Evolutionary conservation across 1,140 invertebrate genomes (phyloP), one percentile per base, ranked within the genome.

Genomic region (Paraescarpia echinospica): DNA sequence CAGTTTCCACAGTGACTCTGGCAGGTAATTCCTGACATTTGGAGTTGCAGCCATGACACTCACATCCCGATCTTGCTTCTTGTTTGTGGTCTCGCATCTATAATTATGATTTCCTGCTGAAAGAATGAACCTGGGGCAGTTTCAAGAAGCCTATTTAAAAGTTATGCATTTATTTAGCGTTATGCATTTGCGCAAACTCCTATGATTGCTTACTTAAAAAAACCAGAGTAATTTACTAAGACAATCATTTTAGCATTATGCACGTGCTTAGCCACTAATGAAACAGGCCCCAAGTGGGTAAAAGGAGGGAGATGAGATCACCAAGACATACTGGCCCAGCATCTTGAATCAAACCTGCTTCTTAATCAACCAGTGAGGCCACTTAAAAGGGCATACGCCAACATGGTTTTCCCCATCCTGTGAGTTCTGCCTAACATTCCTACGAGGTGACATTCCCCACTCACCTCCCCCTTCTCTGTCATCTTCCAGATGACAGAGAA

Each of bases 401-500:
- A 41, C 41, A 12, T 41, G 41, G 41, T 41, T 41, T 41, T 41
- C 41, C 41, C 4, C 12, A 4, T 12, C 12, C 12, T 41, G 41
- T 41, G 41, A 6, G 41, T 41, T 41, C 41, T 41, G 41, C 41
- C 59, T 18, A 51, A 9, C 59, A 77, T 18, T 18, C 27, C 59
- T 18, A 77, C 22, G 27, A 12, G 22, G 12, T 77, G 27, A 77
- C 59, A 90, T 33, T 90, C 33, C 33, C n/a, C 89, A 41, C 91
- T 94, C 93, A 97, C 95, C 92, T 97, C 96, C 34, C 96, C 96
- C 94, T 97, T 95, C 18, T 96, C 97, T 92, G 95, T 96, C 94
- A 99, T 97, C 90, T 95, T 95, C 96, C 96, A 96, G 33, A 96
- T 92, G 8, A 96, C 96, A 91, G 96, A 96, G 92, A 96, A 96